These are phyloP conservation scores for Alces alces DNA, from an alignment of 2,113 vertebrate genomes.

Conservation along the genomic window DNA sequence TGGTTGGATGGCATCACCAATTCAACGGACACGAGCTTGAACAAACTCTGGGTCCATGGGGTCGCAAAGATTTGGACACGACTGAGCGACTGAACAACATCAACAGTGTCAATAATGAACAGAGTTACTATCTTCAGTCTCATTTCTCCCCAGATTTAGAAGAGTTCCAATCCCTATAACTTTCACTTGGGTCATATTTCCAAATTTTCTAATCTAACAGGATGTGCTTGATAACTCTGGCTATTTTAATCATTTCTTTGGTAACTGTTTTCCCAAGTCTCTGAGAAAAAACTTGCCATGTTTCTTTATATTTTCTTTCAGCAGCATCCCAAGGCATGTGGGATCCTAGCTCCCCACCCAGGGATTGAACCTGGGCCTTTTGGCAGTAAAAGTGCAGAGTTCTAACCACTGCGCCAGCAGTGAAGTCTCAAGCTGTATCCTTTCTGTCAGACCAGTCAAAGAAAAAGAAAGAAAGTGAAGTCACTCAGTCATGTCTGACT, in stretches of 20 bases:
- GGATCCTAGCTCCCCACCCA: neutral
- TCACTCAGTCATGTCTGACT: neutral
- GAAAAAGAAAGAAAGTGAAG: neutral
- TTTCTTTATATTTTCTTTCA: neutral
- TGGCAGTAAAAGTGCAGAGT: neutral
- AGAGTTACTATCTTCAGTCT: neutral
- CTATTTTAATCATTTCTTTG: neutral
- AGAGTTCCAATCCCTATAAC: too few species aligned
- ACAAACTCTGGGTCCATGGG: neutral
- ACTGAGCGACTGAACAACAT: neutral
- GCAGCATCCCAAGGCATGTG: neutral
- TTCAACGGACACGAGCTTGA: rapidly evolving
- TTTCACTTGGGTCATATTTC: neutral
- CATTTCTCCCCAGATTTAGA: neutral
- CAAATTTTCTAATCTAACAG: neutral
- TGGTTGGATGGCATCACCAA: neutral
- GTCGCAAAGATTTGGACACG: rapidly evolving
- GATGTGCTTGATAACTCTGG: neutral
- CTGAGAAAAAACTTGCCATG: rapidly evolving
- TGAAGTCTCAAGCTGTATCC: neutral
- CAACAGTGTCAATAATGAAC: neutral
- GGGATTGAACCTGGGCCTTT: neutral
- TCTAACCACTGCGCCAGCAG: neutral
- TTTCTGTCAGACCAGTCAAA: neutral
- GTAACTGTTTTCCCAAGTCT: neutral